Base-by-base conservation (phyloP, 2,888 invertebrate genomes). In the Aspidiotus rigidus region DNA sequence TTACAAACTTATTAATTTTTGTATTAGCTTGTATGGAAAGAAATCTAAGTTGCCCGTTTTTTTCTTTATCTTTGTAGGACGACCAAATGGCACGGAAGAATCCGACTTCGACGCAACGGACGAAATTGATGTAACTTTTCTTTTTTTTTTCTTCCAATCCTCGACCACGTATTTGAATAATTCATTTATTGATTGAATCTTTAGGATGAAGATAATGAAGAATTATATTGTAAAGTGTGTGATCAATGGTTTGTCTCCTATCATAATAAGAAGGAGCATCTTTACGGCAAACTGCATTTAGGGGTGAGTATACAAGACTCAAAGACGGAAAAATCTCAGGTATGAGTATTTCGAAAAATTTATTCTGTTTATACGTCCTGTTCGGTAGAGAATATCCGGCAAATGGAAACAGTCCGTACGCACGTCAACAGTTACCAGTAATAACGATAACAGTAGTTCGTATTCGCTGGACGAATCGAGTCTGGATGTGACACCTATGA, bases 201-300 rank as follows among this genome's bases (percentile, higher is more conserved):
- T 3, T 74, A 83, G 82, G 83, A 82, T 73, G 82, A 82, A 76
- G 81, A 81, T 73, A 80, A 80, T 74, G 81, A 81, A 74, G 82
- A 83, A 74, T 76, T 83, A 59, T 82, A 83, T 74, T 84, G 84
- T 75, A 78, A 81, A 70, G 80, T 81, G 7, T 84, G 84, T 75
- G 81, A 83, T 74, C 81, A 82, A 74, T 82, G 82, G 78, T 84
- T 84, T 74, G 82, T 81, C 71, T 82, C 81, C 71, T 75, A 81
- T 54, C 83, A 83, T 74, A 83, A 84, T 75, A 83, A 83, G 75
- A 78, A 80, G 69, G 83, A 83, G 73, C 84, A 84, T 76, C 77
- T 83, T 73, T 81, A 81, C 75, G 83, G 83, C 7, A 77, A 80
- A 71, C 81, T 81, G 72, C 84, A 84, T 75, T 77, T 82, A 75